Evolutionary conservation across 2,888 invertebrate species (phyloP).

Genomic region (Linnaemya vulpina): DNA sequence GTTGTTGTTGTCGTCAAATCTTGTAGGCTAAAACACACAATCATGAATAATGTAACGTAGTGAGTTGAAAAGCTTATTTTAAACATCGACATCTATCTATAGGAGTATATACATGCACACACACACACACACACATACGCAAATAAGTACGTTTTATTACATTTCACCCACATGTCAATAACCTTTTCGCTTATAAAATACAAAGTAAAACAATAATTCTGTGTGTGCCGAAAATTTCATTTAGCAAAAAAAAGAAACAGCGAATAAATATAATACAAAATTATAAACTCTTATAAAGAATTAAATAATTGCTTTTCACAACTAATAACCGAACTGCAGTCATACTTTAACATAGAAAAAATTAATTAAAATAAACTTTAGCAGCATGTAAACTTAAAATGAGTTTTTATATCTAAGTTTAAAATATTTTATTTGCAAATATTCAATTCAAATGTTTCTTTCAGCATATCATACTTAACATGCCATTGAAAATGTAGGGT

Average conservation of each 20-base stretch:
- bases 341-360: not conserved
- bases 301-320: not conserved
- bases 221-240: constrained; percentile 24
- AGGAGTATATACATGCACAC: not conserved
- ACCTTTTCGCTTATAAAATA: constrained; percentile 46
- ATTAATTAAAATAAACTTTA: too few species aligned
- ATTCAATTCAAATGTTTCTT: not conserved
- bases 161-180: constrained; percentile 69
- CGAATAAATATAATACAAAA: too few species aligned
- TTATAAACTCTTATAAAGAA: too few species aligned
- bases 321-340: not conserved
- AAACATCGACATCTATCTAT: not conserved
- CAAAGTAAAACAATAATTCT: not conserved
- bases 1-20: too few species aligned
- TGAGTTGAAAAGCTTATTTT: constrained; percentile 16
- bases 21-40: constrained; percentile 14
- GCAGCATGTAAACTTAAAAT: too few species aligned
- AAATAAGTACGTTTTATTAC: constrained; percentile 16
- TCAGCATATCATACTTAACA: not conserved
- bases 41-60: constrained; percentile 7
- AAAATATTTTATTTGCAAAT: not conserved
- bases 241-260: too few species aligned
- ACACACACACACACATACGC: not conserved
- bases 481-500: constrained; percentile 1
- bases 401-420: too few species aligned